phyloP scores from a whole-genome alignment of 1,140 invertebrate genomes.

The Mactra quadrangularis region DNA sequence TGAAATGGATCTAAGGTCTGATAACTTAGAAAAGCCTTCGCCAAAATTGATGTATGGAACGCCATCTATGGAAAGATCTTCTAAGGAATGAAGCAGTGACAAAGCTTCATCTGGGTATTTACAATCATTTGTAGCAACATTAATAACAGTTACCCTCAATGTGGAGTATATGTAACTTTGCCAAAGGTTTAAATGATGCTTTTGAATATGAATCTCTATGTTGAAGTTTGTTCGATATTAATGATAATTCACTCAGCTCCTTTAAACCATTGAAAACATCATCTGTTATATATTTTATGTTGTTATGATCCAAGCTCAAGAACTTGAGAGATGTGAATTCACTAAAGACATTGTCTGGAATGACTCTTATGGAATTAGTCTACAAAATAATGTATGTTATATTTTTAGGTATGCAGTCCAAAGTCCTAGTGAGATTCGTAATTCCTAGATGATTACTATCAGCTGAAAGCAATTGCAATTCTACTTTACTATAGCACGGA shows the following conservation, averaged over 20 bases:
- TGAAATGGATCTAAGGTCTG: background rate
- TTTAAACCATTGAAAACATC: background rate
- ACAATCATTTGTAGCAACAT: background rate
- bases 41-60: conserved; percentile 1
- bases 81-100: background rate
- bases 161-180: background rate
- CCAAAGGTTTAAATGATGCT: background rate
- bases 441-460: background rate
- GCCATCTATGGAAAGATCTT: conserved; percentile 5
- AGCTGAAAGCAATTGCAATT: background rate
- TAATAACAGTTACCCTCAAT: background rate
- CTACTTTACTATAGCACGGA: conserved; percentile 1
- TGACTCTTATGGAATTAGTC: background rate
- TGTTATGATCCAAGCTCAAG: background rate
- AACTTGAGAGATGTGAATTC: background rate
- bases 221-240: background rate
- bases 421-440: background rate
- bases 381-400: background rate
- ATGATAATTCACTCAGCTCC: background rate
- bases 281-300: background rate
- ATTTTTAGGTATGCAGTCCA: background rate
- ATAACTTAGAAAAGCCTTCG: background rate
- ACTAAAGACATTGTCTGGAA: background rate
- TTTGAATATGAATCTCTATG: background rate
- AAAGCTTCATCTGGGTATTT: conserved; percentile 7